These are phyloP conservation scores for Sarcophaga rosellei DNA, from an alignment of 2,888 invertebrate species.

Conservation along the genomic window DNA sequence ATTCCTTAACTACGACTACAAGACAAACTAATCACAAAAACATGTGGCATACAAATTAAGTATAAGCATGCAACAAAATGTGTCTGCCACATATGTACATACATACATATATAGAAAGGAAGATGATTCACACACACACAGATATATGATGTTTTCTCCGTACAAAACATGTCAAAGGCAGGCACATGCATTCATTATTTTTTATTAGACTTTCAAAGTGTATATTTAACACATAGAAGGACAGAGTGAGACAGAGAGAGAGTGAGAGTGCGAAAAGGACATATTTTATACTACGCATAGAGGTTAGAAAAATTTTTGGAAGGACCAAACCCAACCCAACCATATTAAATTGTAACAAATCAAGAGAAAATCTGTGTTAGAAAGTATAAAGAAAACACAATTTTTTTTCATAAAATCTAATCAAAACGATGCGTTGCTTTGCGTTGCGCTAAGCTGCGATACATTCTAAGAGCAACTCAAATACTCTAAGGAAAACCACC, in stretches of 20 bases:
- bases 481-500: constrained; percentile 30
- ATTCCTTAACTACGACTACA: too few relatives aligned
- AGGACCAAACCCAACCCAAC: background rate
- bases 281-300: too few relatives aligned
- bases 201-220: constrained; percentile 39
- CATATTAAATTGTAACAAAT: constrained; percentile 55
- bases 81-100: background rate
- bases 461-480: constrained; percentile 13
- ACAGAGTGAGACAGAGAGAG: too few relatives aligned
- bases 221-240: constrained; percentile 7
- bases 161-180: background rate
- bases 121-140: too few relatives aligned
- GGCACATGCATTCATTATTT: constrained; percentile 40
- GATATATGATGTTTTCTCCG: background rate
- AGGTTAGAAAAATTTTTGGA: too few relatives aligned
- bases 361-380: constrained; percentile 48
- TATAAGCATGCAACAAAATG: constrained; percentile 25
- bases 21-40: constrained; percentile 28
- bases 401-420: constrained; percentile 48
- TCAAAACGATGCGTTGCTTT: constrained; percentile 10
- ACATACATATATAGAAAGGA: too few relatives aligned
- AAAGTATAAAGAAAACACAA: constrained; percentile 27
- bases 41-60: constrained; percentile 60
- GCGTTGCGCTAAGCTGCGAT: background rate
- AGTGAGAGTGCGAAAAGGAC: too few relatives aligned